Evolutionary conservation across 2,888 invertebrate genomes (phyloP).

Genomic region (Zhuqinia jingwanae): DNA sequence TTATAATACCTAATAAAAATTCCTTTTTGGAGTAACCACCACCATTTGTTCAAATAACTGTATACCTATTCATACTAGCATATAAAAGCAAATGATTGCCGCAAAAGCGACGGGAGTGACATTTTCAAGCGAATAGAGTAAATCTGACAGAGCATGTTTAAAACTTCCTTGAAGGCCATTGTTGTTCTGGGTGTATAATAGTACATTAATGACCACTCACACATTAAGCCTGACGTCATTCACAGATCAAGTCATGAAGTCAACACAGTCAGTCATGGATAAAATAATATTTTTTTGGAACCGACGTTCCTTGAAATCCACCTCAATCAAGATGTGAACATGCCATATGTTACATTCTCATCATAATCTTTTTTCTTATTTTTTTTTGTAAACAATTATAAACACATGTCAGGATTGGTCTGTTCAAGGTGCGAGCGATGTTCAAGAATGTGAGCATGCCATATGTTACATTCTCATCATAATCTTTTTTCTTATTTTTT

Average conservation of each 20-base stretch:
- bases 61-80: neutral
- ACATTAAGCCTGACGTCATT: neutral
- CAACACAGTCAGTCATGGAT: slow-evolving; percentile 20
- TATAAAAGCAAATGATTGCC: slow-evolving; percentile 15
- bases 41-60: neutral
- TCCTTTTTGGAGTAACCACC: neutral
- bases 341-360: too few species aligned
- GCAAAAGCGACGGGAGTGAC: slow-evolving; percentile 16
- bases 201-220: too few species aligned
- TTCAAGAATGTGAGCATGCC: too few species aligned
- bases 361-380: too few species aligned
- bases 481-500: too few species aligned
- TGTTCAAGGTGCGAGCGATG: too few species aligned
- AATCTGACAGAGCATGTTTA: neutral
- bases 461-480: too few species aligned
- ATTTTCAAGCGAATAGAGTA: slow-evolving; percentile 21
- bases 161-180: slow-evolving; percentile 22
- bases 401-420: too few species aligned
- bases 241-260: slow-evolving; percentile 21
- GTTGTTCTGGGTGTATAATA: too few species aligned
- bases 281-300: neutral
- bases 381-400: too few species aligned
- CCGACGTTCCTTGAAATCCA: neutral
- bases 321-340: too few species aligned
- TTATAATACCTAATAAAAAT: neutral